These are phyloP conservation scores for Laticauda colubrina DNA, from an alignment of 2,113 vertebrate species.

Conservation along the genomic window DNA sequence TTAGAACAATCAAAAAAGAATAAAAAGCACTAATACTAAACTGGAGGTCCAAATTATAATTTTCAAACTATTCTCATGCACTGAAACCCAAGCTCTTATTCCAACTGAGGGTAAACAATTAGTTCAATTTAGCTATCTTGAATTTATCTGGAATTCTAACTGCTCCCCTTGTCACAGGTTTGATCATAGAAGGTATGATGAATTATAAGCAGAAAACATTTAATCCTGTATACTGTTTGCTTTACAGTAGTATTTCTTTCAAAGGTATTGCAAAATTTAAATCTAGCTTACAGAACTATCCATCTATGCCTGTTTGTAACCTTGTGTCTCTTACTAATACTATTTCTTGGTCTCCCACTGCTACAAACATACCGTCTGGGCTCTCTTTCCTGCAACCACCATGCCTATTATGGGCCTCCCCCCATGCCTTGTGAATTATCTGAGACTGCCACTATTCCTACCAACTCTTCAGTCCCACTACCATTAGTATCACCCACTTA, in stretches of 20 bases:
- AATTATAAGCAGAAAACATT: neutral
- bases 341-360: neutral
- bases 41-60: neutral
- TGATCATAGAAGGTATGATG: neutral
- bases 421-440: neutral
- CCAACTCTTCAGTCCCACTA: neutral
- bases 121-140: neutral
- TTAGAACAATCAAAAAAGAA: neutral
- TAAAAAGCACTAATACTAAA: neutral
- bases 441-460: neutral
- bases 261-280: neutral
- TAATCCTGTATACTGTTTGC: neutral
- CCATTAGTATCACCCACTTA: neutral
- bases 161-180: neutral
- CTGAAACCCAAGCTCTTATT: neutral
- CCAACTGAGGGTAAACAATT: neutral
- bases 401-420: neutral
- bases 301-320: neutral
- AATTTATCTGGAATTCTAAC: neutral
- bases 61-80: neutral
- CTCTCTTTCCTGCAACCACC: neutral
- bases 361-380: neutral
- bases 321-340: neutral
- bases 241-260: neutral
- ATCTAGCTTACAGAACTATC: neutral